Conservation (phyloP, 2,888 invertebrate genomes). For the Lutraria lutraria region DNA sequence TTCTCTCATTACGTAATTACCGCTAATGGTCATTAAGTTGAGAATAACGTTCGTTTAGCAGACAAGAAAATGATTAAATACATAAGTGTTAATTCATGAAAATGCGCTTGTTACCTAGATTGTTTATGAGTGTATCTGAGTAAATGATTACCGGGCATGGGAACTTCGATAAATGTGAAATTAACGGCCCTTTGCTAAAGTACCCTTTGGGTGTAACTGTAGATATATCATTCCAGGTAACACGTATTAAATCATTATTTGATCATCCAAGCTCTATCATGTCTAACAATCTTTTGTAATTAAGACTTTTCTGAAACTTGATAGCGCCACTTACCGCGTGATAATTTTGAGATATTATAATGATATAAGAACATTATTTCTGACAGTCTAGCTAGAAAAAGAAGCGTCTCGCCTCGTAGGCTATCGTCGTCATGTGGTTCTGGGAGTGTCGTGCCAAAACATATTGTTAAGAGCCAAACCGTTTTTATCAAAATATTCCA, state of each 20-base stretch:
- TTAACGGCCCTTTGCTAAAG: constrained; percentile 51
- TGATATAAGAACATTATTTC: no score
- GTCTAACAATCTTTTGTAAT: constrained; percentile 18
- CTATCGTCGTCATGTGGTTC: no score
- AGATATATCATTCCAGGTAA: constrained; percentile 39
- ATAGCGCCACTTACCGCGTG: not conserved
- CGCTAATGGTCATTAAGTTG: constrained; percentile 66
- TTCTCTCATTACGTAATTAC: constrained; percentile 67
- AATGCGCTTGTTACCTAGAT: constrained; percentile 60
- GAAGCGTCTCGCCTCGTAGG: no score
- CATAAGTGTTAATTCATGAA: constrained; percentile 60
- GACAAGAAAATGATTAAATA: constrained; percentile 62
- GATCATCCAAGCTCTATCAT: not conserved
- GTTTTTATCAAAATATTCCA: no score
- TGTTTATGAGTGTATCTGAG: constrained; percentile 56
- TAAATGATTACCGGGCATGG: constrained; percentile 54
- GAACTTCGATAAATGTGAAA: constrained; percentile 53
- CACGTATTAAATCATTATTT: constrained; percentile 40
- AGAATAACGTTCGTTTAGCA: constrained; percentile 57
- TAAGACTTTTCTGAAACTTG: constrained; percentile 11
- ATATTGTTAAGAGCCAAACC: no score
- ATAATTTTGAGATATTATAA: not conserved
- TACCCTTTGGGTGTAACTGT: constrained; percentile 42
- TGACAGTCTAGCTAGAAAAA: no score
- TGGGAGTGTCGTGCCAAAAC: no score